These are phyloP conservation scores for Teleiodes luculella DNA, from an alignment of 2,888 invertebrate genomes.

Conservation along the genomic window DNA sequence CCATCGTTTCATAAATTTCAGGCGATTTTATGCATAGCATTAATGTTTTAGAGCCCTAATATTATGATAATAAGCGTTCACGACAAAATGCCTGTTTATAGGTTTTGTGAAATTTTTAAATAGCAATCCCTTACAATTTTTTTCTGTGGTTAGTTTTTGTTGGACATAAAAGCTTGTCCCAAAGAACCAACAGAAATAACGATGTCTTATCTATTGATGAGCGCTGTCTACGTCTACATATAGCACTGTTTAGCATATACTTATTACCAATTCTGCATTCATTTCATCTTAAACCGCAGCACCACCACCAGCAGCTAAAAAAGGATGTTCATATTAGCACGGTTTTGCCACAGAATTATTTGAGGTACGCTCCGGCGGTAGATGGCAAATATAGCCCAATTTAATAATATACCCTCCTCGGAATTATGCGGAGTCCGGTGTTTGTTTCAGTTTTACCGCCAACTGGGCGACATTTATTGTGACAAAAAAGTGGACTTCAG, in stretches of 20 bases:
- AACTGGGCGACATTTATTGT: constrained; percentile 42
- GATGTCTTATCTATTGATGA: no score
- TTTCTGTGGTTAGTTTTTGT: no score
- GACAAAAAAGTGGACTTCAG: constrained; percentile 48
- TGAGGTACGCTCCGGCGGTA: constrained; percentile 32
- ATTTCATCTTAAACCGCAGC: constrained; percentile 37
- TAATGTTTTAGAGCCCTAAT: neutral
- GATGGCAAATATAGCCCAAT: constrained; percentile 48
- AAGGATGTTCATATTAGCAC: constrained; percentile 26
- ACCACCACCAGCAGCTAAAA: constrained; percentile 20
- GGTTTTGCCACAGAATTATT: constrained; percentile 29
- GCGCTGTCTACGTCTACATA: no score
- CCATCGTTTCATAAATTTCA: constrained; percentile 10
- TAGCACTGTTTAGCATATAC: constrained; percentile 77
- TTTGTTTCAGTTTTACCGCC: constrained; percentile 41
- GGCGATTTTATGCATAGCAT: constrained; percentile 5
- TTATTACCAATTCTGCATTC: constrained; percentile 53
- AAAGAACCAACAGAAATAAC: no score
- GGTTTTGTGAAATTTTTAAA: neutral
- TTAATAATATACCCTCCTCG: constrained; percentile 40
- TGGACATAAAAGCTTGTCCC: no score
- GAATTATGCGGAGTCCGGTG: constrained; percentile 35
- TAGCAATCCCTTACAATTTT: no score
- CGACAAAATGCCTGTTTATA: neutral
- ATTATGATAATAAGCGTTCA: neutral